Evolutionary conservation across 1,140 invertebrate species (phyloP), one percentile per base, ranked within the genome.

Genomic region (Drosophila sturtevanti): DNA sequence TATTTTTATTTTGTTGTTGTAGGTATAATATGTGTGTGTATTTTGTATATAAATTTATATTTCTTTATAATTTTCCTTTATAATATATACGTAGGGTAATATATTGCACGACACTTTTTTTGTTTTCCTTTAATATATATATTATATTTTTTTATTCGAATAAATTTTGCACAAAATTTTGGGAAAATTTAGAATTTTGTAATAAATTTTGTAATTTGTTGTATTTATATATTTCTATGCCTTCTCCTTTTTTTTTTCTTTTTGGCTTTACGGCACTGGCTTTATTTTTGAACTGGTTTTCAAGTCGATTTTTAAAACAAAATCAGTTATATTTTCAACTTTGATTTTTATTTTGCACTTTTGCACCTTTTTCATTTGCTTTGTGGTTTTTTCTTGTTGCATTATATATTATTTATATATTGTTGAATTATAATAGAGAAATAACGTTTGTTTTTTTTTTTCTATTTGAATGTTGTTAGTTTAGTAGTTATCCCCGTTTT

Each of bases 241-340:
- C 12, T 18, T 34, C 52, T 54, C 2, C 21, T 54, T 4, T 12
- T 21, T 14, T 21, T 31, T 48, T 16, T 48, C 10, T 18, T 48
- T 21, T 48, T 48, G 41, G 41, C 41, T 48, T 48, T 21, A 18
- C 41, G 41, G 41, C 41, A 48, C 41, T 48, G 41, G 41, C 41
- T 48, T 48, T 4, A 54, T 44, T 66, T 60, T 70, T 56, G 9
- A 77, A 70, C 66, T 70, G 72, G 65, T 77, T 82, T 72, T 38
- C n/a, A 60, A 68, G 77, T 72, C 73, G 82, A 87, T 87, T 89
- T 89, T 89, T 89, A 82, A 80, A 89, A 89, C 79, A 89, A 89
- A 89, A 89, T 89, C 84, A 89, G 79, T 81, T 76, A 60, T 51
- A 35, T 52, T 54, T 24, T 65, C 65, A 60, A 75, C 41, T 72